Evolutionary conservation across 2,888 invertebrate genomes (phyloP).

Genomic region (Rapana venosa): DNA sequence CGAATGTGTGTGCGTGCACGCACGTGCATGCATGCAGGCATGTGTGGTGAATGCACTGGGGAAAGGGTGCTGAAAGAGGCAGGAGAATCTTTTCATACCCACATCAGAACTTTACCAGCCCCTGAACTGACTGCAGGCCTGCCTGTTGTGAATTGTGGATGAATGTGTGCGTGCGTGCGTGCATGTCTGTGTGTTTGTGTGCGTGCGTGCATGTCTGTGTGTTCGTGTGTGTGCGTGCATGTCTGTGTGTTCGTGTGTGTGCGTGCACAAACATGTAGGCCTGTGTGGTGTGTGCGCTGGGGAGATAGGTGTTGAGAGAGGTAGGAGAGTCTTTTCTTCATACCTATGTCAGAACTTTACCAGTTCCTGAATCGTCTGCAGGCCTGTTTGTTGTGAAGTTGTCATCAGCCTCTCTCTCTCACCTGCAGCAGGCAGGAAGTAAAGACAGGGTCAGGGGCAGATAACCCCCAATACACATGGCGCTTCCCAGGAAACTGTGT

Average conservation of each 20-base stretch:
- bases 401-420: neutral
- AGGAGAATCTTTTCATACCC: too few relatives aligned
- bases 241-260: neutral
- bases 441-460: constrained; percentile 13
- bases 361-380: neutral
- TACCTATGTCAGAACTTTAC: neutral
- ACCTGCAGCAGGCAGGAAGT: neutral
- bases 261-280: neutral
- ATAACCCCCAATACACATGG: constrained; percentile 18
- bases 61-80: too few relatives aligned
- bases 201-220: too few relatives aligned
- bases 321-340: neutral
- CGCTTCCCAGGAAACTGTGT: constrained; percentile 5
- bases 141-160: too few relatives aligned
- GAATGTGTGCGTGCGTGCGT: too few relatives aligned
- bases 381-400: neutral
- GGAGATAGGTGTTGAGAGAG: neutral
- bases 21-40: neutral
- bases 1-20: too few relatives aligned
- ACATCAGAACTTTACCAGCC: too few relatives aligned
- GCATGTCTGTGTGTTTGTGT: neutral
- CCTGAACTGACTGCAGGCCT: too few relatives aligned
- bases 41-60: too few relatives aligned
- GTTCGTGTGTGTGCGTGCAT: neutral
- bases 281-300: neutral